Evolutionary conservation across 2,797 vertebrate genomes (phyloP).

Genomic region (Emys orbicularis): DNA sequence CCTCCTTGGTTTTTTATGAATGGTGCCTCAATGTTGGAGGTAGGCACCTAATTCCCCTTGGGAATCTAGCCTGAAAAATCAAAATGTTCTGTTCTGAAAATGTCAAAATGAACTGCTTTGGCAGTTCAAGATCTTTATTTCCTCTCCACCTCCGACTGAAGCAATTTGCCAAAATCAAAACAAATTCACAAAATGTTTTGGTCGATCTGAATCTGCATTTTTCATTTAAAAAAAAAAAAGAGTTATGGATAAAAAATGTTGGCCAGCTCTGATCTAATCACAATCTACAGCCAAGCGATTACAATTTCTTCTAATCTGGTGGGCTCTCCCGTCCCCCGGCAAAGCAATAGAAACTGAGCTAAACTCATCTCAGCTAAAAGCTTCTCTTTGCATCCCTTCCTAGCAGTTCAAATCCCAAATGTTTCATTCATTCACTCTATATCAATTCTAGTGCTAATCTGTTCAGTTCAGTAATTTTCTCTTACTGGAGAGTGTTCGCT

Average conservation of each 20-base stretch:
- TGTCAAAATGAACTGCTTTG: background rate
- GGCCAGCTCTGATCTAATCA: background rate
- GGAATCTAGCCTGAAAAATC: background rate
- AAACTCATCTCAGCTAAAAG: background rate
- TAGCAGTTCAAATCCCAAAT: background rate
- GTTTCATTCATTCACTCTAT: background rate
- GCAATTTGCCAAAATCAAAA: background rate
- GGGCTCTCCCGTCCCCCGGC: accelerated
- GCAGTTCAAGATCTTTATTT: background rate
- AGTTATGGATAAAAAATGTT: background rate
- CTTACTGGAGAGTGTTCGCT: background rate
- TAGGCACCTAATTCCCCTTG: background rate
- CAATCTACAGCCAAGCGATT: background rate
- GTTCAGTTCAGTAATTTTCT: accelerated
- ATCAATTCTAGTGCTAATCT: background rate
- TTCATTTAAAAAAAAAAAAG: background rate
- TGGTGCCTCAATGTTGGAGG: background rate
- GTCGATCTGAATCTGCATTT: background rate
- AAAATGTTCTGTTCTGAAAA: background rate
- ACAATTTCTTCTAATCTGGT: background rate
- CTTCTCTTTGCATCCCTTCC: background rate
- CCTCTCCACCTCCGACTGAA: background rate
- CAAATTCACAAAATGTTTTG: background rate
- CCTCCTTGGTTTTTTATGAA: background rate
- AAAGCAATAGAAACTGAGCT: background rate